Conservation (phyloP, 2,797 vertebrate species). For the Chelmon rostratus region DNA sequence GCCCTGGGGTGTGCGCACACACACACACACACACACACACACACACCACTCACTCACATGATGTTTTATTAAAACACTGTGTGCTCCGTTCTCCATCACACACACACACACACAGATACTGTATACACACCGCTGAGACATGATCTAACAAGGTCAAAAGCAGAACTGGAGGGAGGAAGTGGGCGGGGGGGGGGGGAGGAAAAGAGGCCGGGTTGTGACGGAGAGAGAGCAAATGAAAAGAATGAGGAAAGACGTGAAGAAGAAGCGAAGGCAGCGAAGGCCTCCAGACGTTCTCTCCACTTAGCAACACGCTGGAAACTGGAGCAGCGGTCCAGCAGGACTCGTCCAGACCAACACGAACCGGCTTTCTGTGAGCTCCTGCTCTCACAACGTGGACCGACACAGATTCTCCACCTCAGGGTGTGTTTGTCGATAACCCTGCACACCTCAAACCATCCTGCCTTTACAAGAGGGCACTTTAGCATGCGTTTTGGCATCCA, state of each 20-base stretch:
- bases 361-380: too few relatives aligned
- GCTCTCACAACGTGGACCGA: too few relatives aligned
- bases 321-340: too few relatives aligned
- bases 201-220: constrained; percentile 29
- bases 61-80: constrained; percentile 65
- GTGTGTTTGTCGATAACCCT: too few relatives aligned
- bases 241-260: constrained; percentile 15
- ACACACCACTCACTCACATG: constrained; percentile 21
- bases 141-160: constrained; percentile 73
- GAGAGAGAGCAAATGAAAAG: constrained; percentile 17
- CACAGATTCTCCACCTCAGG: too few relatives aligned
- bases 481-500: too few relatives aligned
- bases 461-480: too few relatives aligned
- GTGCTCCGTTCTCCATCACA: constrained; percentile 24
- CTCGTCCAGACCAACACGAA: too few relatives aligned
- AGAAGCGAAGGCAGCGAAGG: neutral
- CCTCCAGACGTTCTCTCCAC: too few relatives aligned
- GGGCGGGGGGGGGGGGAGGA: neutral
- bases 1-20: constrained; percentile 45
- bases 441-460: too few relatives aligned
- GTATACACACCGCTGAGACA: constrained; percentile 35
- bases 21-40: constrained; percentile 58
- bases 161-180: constrained; percentile 47
- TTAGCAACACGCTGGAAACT: too few relatives aligned
- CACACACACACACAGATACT: constrained; percentile 18